Conservation (phyloP, 2,797 vertebrate genomes). For the Chaenodraco wilsoni region DNA sequence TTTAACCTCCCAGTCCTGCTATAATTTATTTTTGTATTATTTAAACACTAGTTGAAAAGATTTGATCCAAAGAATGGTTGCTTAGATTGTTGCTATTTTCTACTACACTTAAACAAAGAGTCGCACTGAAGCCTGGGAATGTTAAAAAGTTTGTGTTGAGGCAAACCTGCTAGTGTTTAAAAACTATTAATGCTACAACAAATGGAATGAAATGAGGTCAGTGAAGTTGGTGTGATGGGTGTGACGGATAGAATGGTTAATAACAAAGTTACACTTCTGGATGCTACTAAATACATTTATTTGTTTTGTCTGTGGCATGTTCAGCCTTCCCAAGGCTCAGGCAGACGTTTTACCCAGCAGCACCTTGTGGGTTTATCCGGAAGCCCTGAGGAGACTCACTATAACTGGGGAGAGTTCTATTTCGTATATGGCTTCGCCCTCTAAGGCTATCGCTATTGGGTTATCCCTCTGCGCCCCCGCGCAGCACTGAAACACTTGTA, state of each 20-base stretch:
- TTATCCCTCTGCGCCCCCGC: too few relatives aligned
- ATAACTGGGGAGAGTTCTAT: not conserved
- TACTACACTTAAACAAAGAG: too few relatives aligned
- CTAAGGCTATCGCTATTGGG: too few relatives aligned
- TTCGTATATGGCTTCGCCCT: too few relatives aligned
- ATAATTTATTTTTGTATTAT: too few relatives aligned
- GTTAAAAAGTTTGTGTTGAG: too few relatives aligned
- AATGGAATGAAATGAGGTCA: conserved; percentile 1
- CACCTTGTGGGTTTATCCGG: not conserved
- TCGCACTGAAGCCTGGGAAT: not conserved
- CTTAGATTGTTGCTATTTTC: too few relatives aligned
- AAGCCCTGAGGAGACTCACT: not conserved
- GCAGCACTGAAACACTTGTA: too few relatives aligned
- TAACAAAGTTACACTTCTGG: not conserved
- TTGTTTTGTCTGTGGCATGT: not conserved
- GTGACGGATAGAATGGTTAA: not conserved
- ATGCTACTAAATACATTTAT: not conserved
- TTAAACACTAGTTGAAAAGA: too few relatives aligned
- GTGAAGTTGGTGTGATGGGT: not conserved
- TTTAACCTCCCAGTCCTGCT: too few relatives aligned
- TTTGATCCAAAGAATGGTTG: too few relatives aligned
- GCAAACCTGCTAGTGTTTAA: not conserved
- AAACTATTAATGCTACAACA: not conserved
- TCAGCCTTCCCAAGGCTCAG: not conserved
- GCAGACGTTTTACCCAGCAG: not conserved